Conservation (phyloP, 2,888 invertebrate genomes). For the Drosophila leonis region DNA sequence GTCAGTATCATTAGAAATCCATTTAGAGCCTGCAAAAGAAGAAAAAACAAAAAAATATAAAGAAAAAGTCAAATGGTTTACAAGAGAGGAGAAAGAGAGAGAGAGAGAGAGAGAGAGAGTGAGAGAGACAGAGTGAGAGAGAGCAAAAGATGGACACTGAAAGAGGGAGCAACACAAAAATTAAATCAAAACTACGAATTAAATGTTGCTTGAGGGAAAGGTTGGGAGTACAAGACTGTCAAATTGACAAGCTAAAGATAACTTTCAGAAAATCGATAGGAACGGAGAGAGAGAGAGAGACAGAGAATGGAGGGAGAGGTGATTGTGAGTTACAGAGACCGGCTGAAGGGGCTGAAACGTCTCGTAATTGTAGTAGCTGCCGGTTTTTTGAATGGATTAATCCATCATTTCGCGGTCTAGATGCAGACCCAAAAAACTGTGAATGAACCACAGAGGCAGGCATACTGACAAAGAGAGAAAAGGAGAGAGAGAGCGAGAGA, state of each 20-base stretch:
- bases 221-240: slow-evolving; percentile 22
- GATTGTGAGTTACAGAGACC: slow-evolving; percentile 10
- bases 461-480: neutral
- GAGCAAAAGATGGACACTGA: slow-evolving; percentile 4
- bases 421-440: slow-evolving; percentile 29
- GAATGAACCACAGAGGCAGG: slow-evolving; percentile 49
- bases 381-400: slow-evolving; percentile 73
- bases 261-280: slow-evolving; percentile 52
- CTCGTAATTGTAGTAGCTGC: slow-evolving; percentile 70
- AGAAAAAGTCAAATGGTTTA: slow-evolving; percentile 21
- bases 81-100: neutral
- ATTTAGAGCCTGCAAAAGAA: slow-evolving; percentile 94
- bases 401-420: slow-evolving; percentile 72
- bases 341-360: slow-evolving; percentile 31
- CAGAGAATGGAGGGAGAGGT: neutral
- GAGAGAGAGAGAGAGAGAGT: neutral
- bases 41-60: slow-evolving; percentile 14
- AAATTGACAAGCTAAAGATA: slow-evolving; percentile 48
- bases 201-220: slow-evolving; percentile 52
- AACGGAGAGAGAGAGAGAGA: slow-evolving; percentile 1
- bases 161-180: slow-evolving; percentile 41
- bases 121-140: neutral
- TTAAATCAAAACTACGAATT: slow-evolving; percentile 78
- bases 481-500: neutral
- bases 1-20: slow-evolving; percentile 99